A percentile compares a stretch with the other conserved stretches of the same genome.
Conservation (phyloP, 2,888 invertebrate species). For the Neoascia interrupta region DNA sequence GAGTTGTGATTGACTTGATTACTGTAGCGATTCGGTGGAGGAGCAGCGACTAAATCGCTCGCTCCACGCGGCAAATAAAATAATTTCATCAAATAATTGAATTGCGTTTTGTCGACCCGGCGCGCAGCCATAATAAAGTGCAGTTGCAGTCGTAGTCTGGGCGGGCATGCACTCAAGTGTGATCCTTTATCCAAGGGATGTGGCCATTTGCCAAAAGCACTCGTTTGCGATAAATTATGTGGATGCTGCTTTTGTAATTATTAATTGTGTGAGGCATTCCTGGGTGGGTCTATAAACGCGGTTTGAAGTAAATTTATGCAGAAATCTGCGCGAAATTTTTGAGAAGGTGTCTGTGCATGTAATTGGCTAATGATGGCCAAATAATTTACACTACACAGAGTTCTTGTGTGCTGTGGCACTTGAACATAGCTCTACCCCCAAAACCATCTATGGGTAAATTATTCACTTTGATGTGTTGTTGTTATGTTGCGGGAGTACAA, state of each 20-base stretch:
- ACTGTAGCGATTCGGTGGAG: neutral
- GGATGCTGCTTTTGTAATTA: conserved; percentile 21
- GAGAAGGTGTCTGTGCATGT: conserved; percentile 56
- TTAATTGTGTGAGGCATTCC: conserved; percentile 19
- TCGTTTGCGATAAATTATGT: conserved; percentile 37
- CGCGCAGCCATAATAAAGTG: conserved; percentile 20
- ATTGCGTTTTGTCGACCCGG: conserved; percentile 45
- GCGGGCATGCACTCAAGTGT: conserved; percentile 40
- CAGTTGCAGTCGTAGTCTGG: conserved; percentile 22
- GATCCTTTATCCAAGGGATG: conserved; percentile 13
- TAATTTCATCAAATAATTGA: conserved; percentile 68
- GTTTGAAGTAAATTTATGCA: neutral
- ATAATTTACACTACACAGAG: conserved; percentile 4
- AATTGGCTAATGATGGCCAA: conserved; percentile 64
- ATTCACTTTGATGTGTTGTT: conserved; percentile 59
- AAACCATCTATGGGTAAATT: conserved; percentile 15
- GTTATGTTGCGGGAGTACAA: conserved; percentile 4
- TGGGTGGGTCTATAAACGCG: conserved; percentile 1
- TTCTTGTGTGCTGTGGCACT: conserved; percentile 23
- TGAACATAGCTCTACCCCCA: conserved; percentile 2
- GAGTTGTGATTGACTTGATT: conserved; percentile 45
- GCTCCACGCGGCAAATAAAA: conserved; percentile 53
- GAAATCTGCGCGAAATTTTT: conserved; percentile 12
- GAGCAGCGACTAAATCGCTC: conserved; percentile 28
- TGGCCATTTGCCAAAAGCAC: conserved; percentile 34